These are phyloP conservation scores for Pipistrellus kuhlii DNA, from an alignment of 2,797 vertebrate species.

Conservation along the genomic window DNA sequence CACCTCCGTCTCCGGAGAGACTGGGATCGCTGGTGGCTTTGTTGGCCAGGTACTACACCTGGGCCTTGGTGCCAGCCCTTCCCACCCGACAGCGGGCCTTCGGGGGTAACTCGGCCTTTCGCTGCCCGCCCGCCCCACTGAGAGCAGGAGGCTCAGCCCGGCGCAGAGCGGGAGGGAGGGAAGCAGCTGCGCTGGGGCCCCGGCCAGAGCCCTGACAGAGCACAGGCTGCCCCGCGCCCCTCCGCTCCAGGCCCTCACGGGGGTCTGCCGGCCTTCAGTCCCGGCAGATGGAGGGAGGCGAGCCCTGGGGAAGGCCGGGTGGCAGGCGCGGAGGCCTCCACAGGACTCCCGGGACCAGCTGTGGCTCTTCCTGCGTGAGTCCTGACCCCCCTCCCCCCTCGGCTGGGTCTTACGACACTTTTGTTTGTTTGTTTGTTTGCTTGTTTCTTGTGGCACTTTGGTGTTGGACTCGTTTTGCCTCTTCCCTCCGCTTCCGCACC, in stretches of 20 bases:
- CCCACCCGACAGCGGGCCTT: not conserved
- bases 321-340: rapidly evolving
- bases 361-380: not conserved
- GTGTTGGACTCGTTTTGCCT: not conserved
- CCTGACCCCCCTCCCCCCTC: not conserved
- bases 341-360: not conserved
- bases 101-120: not conserved
- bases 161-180: not conserved
- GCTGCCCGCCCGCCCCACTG: not conserved
- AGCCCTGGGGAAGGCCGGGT: not conserved
- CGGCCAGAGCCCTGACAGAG: not conserved
- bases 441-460: not conserved
- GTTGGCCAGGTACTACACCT: not conserved
- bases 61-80: too few species aligned
- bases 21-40: not conserved
- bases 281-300: not conserved
- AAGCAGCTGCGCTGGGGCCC: not conserved
- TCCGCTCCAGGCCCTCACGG: not conserved
- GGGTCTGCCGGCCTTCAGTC: not conserved
- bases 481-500: not conserved
- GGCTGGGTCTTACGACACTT: not conserved
- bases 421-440: too few species aligned
- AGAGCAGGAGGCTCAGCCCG: not conserved
- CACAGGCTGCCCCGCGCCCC: not conserved
- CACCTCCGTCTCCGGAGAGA: not conserved